Evolutionary conservation across 2,797 vertebrate species (phyloP).

Genomic region (Sebastolobus altivelis): DNA sequence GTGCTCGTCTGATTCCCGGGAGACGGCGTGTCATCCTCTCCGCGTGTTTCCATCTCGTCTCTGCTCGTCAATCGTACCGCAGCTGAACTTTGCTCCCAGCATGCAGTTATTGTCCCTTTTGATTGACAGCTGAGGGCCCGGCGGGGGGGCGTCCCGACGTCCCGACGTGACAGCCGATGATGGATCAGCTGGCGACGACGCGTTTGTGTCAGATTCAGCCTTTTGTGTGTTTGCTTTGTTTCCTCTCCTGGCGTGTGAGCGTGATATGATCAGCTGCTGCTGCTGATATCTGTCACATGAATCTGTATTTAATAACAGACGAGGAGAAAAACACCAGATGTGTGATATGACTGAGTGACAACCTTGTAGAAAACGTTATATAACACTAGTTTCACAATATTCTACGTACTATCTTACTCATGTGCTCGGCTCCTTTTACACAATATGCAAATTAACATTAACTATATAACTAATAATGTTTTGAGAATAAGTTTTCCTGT

Average conservation of each 20-base stretch:
- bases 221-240: constrained; percentile 1
- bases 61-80: background rate
- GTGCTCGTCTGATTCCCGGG: background rate
- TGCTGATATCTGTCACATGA: background rate
- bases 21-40: constrained; percentile 21
- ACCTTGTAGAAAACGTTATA: too few species aligned
- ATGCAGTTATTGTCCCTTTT: constrained; percentile 16
- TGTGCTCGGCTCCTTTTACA: too few species aligned
- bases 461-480: too few species aligned
- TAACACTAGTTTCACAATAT: too few species aligned
- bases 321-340: background rate
- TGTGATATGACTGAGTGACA: background rate
- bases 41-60: background rate
- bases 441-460: too few species aligned
- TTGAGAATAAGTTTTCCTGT: too few species aligned
- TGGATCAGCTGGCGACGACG: constrained; percentile 18
- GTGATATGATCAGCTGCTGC: background rate
- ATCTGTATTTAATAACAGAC: background rate
- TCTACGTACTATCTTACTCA: too few species aligned
- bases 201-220: background rate
- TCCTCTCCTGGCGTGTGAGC: background rate
- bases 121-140: constrained; percentile 39
- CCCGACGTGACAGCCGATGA: constrained; percentile 25
- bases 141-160: background rate
- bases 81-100: constrained; percentile 46